phyloP scores from a whole-genome alignment of 1,140 invertebrate genomes.

The Doryteuthis pealeii region DNA sequence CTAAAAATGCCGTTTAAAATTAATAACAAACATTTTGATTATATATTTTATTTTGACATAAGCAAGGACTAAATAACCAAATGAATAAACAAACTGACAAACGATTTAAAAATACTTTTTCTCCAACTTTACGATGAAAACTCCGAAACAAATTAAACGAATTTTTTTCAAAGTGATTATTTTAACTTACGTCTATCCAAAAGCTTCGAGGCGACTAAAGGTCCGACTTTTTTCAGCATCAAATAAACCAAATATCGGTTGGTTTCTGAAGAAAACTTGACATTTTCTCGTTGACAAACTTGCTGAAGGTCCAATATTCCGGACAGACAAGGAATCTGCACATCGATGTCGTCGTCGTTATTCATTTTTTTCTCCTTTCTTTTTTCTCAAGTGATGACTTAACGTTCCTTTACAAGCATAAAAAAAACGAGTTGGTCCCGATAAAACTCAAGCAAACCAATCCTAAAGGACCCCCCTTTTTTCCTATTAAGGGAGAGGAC shows the following conservation, averaged over 20 bases:
- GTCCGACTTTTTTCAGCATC: conserved; percentile 47
- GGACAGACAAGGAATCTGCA: conserved; percentile 42
- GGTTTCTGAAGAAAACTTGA: conserved; percentile 47
- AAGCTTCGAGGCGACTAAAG: conserved; percentile 45
- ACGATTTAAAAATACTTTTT: no score
- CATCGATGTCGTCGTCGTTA: not conserved
- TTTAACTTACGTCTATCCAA: conserved; percentile 52
- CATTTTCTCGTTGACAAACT: conserved; percentile 34
- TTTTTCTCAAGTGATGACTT: not conserved
- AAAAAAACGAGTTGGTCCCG: not conserved
- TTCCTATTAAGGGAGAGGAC: not conserved
- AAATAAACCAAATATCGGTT: conserved; percentile 47
- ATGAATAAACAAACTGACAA: no score
- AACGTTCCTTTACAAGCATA: not conserved
- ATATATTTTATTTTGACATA: no score
- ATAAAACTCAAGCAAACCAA: not conserved
- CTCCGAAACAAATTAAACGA: no score
- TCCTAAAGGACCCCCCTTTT: not conserved
- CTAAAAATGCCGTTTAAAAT: no score
- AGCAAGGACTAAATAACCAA: no score
- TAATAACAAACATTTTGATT: no score
- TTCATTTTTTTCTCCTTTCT: not conserved
- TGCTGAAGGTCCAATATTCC: conserved; percentile 43
- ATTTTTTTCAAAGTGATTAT: no score
- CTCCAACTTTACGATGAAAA: no score